These are phyloP conservation scores for Homarus gammarus DNA, from an alignment of 2,888 invertebrate genomes.

Conservation along the genomic window DNA sequence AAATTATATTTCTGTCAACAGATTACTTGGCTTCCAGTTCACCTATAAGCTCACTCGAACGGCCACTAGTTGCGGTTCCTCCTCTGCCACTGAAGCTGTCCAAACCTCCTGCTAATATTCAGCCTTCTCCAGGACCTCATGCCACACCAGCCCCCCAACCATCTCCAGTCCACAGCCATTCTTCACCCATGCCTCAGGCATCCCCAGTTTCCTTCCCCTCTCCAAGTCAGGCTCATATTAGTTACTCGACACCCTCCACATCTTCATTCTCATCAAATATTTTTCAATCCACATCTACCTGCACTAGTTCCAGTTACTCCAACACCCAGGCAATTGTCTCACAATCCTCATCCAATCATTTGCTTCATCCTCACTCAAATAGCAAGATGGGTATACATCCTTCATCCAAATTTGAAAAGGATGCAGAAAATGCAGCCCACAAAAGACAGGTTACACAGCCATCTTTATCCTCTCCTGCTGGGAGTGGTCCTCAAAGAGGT, in stretches of 20 bases:
- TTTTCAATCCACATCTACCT: neutral
- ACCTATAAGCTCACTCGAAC: slow-evolving; percentile 42
- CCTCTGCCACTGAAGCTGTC: slow-evolving; percentile 41
- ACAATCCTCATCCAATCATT: slow-evolving; percentile 29
- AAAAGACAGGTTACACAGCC: slow-evolving; percentile 54
- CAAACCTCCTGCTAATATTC: slow-evolving; percentile 26
- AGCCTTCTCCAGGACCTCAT: slow-evolving; percentile 20
- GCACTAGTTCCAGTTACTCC: slow-evolving; percentile 14
- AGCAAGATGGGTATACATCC: slow-evolving; percentile 22
- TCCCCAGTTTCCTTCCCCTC: slow-evolving; percentile 46
- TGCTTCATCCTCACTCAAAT: slow-evolving; percentile 4
- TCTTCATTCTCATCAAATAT: slow-evolving; percentile 10
- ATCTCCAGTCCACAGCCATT: slow-evolving; percentile 31
- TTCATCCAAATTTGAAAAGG: slow-evolving; percentile 60
- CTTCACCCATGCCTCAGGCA: slow-evolving; percentile 36
- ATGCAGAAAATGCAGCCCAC: slow-evolving; percentile 67
- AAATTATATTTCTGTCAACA: slow-evolving; percentile 25
- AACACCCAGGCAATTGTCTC: slow-evolving; percentile 8
- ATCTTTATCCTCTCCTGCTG: slow-evolving; percentile 23
- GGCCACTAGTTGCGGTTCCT: slow-evolving; percentile 13
- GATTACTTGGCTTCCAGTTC: slow-evolving; percentile 54
- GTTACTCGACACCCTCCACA: slow-evolving; percentile 11
- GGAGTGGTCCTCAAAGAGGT: slow-evolving; percentile 11
- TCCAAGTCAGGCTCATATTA: slow-evolving; percentile 44
- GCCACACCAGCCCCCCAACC: slow-evolving; percentile 46